Percentiles rank a stretch among this genome's conserved stretches.
Evolutionary conservation across 2,888 invertebrate genomes (phyloP).

Genomic region (Lepeophtheirus nordmannii): DNA sequence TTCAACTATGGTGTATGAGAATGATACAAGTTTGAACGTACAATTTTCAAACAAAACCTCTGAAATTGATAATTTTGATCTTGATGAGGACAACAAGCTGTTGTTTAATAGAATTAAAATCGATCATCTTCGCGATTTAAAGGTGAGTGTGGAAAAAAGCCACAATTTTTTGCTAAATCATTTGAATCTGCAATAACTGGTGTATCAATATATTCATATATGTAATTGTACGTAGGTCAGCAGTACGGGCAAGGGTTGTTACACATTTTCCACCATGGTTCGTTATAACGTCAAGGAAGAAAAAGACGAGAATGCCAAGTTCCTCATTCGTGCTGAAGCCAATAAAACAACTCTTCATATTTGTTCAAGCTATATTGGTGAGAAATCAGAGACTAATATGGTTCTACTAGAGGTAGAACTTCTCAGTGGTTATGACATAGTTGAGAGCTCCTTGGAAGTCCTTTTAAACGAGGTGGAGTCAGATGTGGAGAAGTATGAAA

Average conservation of each 20-base stretch:
- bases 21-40: slow-evolving; percentile 8
- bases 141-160: no score
- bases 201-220: neutral
- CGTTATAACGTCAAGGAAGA: slow-evolving; percentile 40
- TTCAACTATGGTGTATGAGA: neutral
- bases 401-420: slow-evolving; percentile 36
- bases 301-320: slow-evolving; percentile 40
- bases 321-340: slow-evolving; percentile 37
- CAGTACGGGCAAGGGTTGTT: slow-evolving; percentile 10
- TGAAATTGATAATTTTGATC: neutral
- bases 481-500: slow-evolving; percentile 17
- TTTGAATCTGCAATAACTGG: neutral
- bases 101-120: slow-evolving; percentile 14
- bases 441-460: slow-evolving; percentile 4
- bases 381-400: slow-evolving; percentile 42
- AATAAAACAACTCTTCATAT: slow-evolving; percentile 1
- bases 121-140: neutral
- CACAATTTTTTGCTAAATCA: neutral
- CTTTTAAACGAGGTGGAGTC: slow-evolving; percentile 12
- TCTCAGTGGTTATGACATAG: slow-evolving; percentile 33
- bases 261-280: slow-evolving; percentile 36
- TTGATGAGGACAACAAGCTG: slow-evolving; percentile 7
- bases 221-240: no score
- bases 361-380: slow-evolving; percentile 25
- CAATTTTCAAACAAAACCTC: neutral